Evolutionary conservation across 2,888 invertebrate species (phyloP), one percentile per base, ranked within the genome.

Genomic region (Mythimna pallens): DNA sequence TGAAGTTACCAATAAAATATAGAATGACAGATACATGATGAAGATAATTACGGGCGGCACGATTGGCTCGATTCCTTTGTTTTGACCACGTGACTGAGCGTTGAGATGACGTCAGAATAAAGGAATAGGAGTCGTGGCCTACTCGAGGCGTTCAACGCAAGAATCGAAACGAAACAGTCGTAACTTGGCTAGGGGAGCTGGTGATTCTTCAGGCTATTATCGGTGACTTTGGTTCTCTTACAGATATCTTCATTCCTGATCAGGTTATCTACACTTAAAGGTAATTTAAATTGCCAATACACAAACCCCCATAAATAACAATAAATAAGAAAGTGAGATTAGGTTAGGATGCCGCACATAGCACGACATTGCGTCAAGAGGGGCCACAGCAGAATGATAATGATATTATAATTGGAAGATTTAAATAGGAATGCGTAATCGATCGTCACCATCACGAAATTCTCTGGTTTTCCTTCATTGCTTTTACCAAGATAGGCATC

Each of bases 331-430:
- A 81, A 78, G 81, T 57, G 50, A 52, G 10, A 14, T 14, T 14
- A 14, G 6, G 43, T 43, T 47, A 1, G 50, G 25, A 76, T 64
- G 76, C 55, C 58, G n/a, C 57, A 14, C 63, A 64, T 25, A 34
- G 0, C 40, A 61, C 57, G 0, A 0, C 34, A 52, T 76, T 68
- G 61, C 78, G 81, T 67, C 78, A 81, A 61, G 12, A 36, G 4
- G 22, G 6, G 61, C 52, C 22, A 12, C 25, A 40, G 1, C 30
- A 20, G 81, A 81, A 78, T 78, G 14, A 61, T 59, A 81, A 78
- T 50, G 30, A 64, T 52, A 78, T 76, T 81, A 47, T 65, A 76
- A 78, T 67, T 76, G 20, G 17, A 3, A 20, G 5, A 55, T 81
- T 66, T 43, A n/a, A 80, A 66, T 74, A 47, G 3, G 36, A 25